phyloP scores from a whole-genome alignment of 2,113 vertebrate genomes.

The Oncorhynchus clarkii region DNA sequence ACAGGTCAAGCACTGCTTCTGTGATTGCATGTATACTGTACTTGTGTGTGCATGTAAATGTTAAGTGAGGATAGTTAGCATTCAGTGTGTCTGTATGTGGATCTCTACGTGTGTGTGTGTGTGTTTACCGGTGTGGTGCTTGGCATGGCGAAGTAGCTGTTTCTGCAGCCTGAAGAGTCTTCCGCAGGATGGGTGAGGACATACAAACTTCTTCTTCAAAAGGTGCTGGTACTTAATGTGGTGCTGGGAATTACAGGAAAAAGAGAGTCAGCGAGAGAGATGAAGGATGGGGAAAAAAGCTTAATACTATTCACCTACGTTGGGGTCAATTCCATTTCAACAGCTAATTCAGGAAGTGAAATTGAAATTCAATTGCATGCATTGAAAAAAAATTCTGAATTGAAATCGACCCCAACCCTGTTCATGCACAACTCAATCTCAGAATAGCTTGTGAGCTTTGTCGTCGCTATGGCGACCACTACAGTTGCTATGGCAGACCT shows the following conservation, averaged over 20 bases:
- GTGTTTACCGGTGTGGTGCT: conserved; percentile 93
- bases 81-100: background rate
- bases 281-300: background rate
- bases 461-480: background rate
- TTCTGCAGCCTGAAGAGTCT: conserved; percentile 97
- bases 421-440: background rate
- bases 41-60: too few species aligned
- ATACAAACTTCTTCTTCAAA: conserved; percentile 97
- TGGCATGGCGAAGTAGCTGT: conserved; percentile 94
- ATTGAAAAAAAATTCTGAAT: background rate
- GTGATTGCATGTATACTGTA: too few species aligned
- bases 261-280: too few species aligned
- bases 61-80: too few species aligned
- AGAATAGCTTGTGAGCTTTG: background rate
- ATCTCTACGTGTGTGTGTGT: background rate
- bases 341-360: background rate
- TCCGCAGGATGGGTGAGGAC: conserved; percentile 94
- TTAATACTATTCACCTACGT: background rate
- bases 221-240: conserved; percentile 99
- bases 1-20: background rate
- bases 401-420: background rate
- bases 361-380: background rate
- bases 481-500: conserved; percentile 72
- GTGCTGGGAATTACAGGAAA: conserved; percentile 74
- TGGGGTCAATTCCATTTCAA: background rate